Base-by-base conservation (phyloP, 2,888 invertebrate species). In the Megamerina dolium region DNA sequence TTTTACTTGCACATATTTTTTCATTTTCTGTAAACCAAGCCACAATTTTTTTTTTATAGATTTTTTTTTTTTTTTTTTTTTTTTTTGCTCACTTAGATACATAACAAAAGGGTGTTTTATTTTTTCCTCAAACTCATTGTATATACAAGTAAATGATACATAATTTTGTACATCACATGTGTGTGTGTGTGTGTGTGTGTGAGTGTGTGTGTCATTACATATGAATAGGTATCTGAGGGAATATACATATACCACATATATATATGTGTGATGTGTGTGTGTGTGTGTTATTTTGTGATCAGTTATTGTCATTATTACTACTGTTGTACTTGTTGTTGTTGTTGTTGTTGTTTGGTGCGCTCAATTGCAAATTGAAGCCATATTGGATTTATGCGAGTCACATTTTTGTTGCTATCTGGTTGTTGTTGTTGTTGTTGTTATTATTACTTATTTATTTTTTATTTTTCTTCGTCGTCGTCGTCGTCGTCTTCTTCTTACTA, bases 351-450 rank as follows among this genome's bases (percentile, higher is more conserved):
- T 14, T 14, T 16, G 12, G n/a, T 16, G 10, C 23, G 30, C 20
- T 41, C 41, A 29, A 41, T 36, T 20, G 36, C 36, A 30, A 36
- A 30, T 35, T 30, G 54, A 55, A 51, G 50, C 53, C 54, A 53
- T 53, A 52, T 53, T 53, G 54, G 46, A 53, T 49, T 45, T 48
- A 46, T 48, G 45, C n/a, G n/a, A n/a, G n/a, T n/a, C n/a, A n/a
- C n/a, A n/a, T 32, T 30, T 47, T 34, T 35, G 38, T 47, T 31
- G 27, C 30, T 36, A 37, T 45, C 30, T 29, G 14, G 36, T 5
- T 35, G 20, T 14, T 36, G 16, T 36, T 36, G 1, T 37, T 37
- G 26, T 13, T 18, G 26, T n/a, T n/a, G n/a, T n/a, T n/a, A n/a
- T n/a, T n/a, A n/a, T n/a, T n/a, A n/a, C n/a, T n/a, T n/a, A n/a